phyloP scores from a whole-genome alignment of 2,888 invertebrate genomes.

The Hyposoter didymator region DNA sequence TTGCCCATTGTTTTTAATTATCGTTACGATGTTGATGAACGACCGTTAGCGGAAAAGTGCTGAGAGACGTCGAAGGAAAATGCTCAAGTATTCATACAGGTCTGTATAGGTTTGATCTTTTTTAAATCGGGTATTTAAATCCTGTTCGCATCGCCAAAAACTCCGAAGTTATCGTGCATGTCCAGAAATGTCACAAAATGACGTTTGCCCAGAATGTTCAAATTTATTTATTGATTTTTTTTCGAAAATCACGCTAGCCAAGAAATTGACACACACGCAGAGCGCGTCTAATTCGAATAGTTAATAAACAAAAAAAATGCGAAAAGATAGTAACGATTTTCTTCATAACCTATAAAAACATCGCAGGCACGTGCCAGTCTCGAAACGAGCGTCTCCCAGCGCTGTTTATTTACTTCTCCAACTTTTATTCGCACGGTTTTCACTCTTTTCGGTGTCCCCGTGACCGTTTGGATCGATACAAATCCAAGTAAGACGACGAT shows the following conservation, averaged over 20 bases:
- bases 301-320: too few species aligned
- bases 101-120: not conserved
- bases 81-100: not conserved
- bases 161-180: too few species aligned
- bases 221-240: too few species aligned
- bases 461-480: too few species aligned
- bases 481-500: not conserved
- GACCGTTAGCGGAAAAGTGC: not conserved
- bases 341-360: not conserved
- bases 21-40: not conserved
- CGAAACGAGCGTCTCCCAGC: not conserved
- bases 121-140: too few species aligned
- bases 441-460: not conserved
- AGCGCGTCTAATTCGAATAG: too few species aligned
- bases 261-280: too few species aligned
- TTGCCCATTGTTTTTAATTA: constrained; percentile 3
- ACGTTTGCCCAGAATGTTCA: too few species aligned
- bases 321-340: not conserved
- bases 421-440: not conserved
- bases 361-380: not conserved
- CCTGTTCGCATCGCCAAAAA: not conserved
- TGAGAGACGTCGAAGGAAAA: not conserved
- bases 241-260: too few species aligned
- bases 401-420: not conserved
- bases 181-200: too few species aligned